A percentile compares a stretch with the other conserved stretches of the same genome.
phyloP scores from a whole-genome alignment of 2,113 vertebrate species.

The Cyanoderma ruficeps region DNA sequence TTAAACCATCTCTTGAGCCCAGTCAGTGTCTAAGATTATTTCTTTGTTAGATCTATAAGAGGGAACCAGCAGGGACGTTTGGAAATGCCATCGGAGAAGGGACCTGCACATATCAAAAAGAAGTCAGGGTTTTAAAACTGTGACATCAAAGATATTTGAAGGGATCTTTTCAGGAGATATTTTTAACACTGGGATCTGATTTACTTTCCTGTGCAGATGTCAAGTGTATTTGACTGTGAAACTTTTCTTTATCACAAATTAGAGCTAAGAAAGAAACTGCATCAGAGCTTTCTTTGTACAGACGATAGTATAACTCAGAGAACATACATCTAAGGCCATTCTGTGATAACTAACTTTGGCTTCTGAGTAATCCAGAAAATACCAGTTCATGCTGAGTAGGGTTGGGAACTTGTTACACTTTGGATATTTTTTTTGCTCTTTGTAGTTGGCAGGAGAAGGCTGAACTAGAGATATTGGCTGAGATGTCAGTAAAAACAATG shows the following conservation, averaged over 20 bases:
- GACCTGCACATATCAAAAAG: neutral
- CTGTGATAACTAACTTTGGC: neutral
- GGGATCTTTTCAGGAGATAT: conserved; percentile 1
- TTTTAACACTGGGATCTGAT: conserved; percentile 21
- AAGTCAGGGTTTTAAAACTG: neutral
- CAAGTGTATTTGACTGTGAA: neutral
- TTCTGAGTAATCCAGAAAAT: conserved; percentile 10
- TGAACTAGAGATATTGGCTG: neutral
- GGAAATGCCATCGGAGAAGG: conserved; percentile 27
- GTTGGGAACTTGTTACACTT: neutral
- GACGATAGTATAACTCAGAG: neutral
- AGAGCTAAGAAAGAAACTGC: neutral
- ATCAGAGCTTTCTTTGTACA: neutral
- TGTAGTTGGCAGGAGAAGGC: neutral
- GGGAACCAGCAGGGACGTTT: neutral
- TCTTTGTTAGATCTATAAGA: neutral
- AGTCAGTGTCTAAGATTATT: neutral
- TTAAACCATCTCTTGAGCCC: neutral
- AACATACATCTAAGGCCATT: neutral
- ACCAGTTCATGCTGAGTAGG: neutral
- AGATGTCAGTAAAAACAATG: neutral
- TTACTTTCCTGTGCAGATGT: conserved; percentile 1
- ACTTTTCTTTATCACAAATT: conserved; percentile 1
- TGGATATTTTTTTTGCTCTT: neutral
- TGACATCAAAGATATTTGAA: neutral